Evolutionary conservation across 2,113 vertebrate genomes (phyloP).

Genomic region (Tamias sibiricus): DNA sequence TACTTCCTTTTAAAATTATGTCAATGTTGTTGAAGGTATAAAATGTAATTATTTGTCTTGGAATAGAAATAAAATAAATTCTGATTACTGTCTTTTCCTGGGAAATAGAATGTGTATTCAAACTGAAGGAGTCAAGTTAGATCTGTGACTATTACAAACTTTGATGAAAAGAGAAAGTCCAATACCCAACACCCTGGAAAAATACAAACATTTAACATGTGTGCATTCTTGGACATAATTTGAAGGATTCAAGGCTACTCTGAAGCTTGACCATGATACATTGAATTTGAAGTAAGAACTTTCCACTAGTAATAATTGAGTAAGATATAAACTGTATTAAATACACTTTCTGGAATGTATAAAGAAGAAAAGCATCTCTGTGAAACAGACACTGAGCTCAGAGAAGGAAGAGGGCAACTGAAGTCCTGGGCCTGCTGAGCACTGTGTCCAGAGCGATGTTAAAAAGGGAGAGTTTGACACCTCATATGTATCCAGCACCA

Average conservation of each 20-base stretch:
- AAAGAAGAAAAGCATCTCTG: constrained; percentile 9
- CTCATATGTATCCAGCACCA: background rate
- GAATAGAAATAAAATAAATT: constrained; percentile 46
- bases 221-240: background rate
- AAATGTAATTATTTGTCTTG: constrained; percentile 27
- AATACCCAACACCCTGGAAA: background rate
- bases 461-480: background rate
- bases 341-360: background rate
- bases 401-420: background rate
- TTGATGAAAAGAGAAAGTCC: background rate
- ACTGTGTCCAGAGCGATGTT: background rate
- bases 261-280: background rate
- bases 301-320: background rate
- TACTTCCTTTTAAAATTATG: constrained; percentile 25
- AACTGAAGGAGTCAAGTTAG: background rate
- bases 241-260: background rate
- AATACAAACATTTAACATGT: background rate
- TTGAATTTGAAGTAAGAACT: background rate
- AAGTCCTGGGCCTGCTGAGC: background rate
- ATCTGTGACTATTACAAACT: background rate
- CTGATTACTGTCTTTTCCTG: constrained; percentile 11
- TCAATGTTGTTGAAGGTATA: background rate
- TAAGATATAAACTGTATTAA: background rate
- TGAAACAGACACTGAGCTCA: background rate
- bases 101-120: background rate